Evolutionary conservation across 2,797 vertebrate genomes (phyloP).

Genomic region (Synaphobranchus kaupii): DNA sequence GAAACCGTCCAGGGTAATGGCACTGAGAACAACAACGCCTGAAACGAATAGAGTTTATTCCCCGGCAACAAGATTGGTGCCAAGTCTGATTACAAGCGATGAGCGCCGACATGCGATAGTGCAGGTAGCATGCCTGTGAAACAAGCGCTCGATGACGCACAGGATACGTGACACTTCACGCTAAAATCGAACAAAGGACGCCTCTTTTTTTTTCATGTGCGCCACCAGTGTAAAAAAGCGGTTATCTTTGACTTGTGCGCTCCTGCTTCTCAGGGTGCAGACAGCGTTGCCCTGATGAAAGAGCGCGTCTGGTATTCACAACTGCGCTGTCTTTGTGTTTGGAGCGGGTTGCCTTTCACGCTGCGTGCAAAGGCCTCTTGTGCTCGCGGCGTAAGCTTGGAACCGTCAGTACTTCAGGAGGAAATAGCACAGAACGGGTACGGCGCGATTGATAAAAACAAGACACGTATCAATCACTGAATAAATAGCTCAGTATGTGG

Average conservation of each 20-base stretch:
- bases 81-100: constrained; percentile 14
- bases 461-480: background rate
- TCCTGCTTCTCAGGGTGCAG: background rate
- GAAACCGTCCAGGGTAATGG: background rate
- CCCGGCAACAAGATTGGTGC: constrained; percentile 14
- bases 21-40: constrained; percentile 4
- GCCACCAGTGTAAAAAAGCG: constrained; percentile 31
- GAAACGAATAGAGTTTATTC: constrained; percentile 21
- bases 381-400: background rate
- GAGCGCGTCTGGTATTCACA: background rate
- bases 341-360: constrained; percentile 15
- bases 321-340: constrained; percentile 15
- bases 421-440: background rate
- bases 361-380: constrained; percentile 8
- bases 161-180: constrained; percentile 23
- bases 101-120: constrained; percentile 29
- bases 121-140: constrained; percentile 25
- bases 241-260: background rate
- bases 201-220: constrained; percentile 24
- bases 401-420: background rate
- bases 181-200: constrained; percentile 34
- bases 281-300: background rate
- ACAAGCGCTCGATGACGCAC: constrained; percentile 26
- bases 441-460: background rate
- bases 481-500: background rate